Evolutionary conservation across 2,888 invertebrate genomes (phyloP).

Genomic region (Latrodectus hesperus): DNA sequence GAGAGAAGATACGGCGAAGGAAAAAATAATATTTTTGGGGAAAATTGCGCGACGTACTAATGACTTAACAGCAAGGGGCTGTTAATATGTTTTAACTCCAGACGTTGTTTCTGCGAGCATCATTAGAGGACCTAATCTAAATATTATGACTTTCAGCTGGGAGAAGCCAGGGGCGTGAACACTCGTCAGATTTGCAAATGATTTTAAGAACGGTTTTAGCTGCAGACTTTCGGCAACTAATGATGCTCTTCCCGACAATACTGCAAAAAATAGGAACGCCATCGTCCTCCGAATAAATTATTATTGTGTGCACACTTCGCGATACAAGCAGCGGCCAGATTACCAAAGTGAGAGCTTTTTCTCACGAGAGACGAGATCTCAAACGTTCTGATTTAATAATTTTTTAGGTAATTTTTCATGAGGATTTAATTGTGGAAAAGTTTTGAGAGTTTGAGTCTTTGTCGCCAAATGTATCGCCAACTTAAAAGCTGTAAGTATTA

Average conservation of each 20-base stretch:
- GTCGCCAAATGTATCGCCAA: no score
- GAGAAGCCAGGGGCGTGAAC: slow-evolving; percentile 4
- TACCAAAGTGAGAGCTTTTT: no score
- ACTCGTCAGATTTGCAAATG: slow-evolving; percentile 38
- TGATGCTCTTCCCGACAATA: slow-evolving; percentile 38
- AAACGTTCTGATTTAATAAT: no score
- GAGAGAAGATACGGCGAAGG: slow-evolving; percentile 4
- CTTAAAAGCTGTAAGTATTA: no score
- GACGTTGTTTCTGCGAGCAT: slow-evolving; percentile 43
- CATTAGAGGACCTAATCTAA: slow-evolving; percentile 63
- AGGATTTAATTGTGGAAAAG: no score
- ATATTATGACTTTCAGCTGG: slow-evolving; percentile 65
- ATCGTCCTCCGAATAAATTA: slow-evolving; percentile 29
- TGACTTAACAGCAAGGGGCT: slow-evolving; percentile 52
- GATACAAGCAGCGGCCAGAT: no score
- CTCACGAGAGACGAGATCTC: no score
- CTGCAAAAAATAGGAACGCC: slow-evolving; percentile 1
- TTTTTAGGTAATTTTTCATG: no score
- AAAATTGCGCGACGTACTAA: slow-evolving; percentile 41
- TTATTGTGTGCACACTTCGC: slow-evolving; percentile 10
- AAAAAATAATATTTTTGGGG: neutral
- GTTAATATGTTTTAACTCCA: slow-evolving; percentile 51
- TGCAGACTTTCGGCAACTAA: slow-evolving; percentile 33
- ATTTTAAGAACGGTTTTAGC: slow-evolving; percentile 59
- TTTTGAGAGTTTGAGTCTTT: no score